A percentile compares a stretch with the other conserved stretches of the same genome.
These are phyloP conservation scores for Ibidorhyncha struthersii DNA, from an alignment of 2,113 vertebrate species.

Conservation along the genomic window DNA sequence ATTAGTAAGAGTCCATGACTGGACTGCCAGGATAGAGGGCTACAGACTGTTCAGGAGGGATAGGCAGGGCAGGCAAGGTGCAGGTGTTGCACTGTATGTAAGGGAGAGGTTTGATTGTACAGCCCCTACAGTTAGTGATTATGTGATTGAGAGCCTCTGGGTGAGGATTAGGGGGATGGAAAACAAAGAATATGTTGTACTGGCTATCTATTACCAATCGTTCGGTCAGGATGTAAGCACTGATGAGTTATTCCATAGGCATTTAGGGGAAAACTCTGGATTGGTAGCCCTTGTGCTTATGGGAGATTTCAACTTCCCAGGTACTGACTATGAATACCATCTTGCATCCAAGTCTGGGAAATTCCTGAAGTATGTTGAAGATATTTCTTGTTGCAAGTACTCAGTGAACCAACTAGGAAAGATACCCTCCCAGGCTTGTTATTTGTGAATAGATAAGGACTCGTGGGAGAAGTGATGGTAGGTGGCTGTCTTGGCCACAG, in stretches of 20 bases:
- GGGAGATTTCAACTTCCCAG: neutral
- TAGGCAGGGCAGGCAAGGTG: neutral
- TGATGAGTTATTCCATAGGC: neutral
- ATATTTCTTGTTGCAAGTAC: neutral
- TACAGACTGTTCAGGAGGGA: neutral
- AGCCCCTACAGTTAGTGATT: neutral
- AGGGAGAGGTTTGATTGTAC: neutral
- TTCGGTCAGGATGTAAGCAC: neutral
- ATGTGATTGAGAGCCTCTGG: neutral
- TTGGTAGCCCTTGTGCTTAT: neutral
- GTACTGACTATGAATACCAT: neutral
- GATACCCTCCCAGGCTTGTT: neutral
- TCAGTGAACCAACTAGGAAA: neutral
- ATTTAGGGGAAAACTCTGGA: neutral
- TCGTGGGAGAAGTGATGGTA: neutral
- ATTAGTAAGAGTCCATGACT: neutral
- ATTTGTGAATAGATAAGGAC: neutral
- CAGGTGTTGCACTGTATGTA: neutral
- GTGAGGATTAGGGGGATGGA: neutral
- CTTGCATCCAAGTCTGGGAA: neutral
- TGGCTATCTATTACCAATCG: neutral
- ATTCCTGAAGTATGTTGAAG: neutral
- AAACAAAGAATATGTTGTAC: neutral
- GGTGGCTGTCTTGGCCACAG: neutral
- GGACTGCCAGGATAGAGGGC: neutral